Evolutionary conservation across 2,888 invertebrate genomes (phyloP).

Genomic region (Pachycephus smyrnensis): DNA sequence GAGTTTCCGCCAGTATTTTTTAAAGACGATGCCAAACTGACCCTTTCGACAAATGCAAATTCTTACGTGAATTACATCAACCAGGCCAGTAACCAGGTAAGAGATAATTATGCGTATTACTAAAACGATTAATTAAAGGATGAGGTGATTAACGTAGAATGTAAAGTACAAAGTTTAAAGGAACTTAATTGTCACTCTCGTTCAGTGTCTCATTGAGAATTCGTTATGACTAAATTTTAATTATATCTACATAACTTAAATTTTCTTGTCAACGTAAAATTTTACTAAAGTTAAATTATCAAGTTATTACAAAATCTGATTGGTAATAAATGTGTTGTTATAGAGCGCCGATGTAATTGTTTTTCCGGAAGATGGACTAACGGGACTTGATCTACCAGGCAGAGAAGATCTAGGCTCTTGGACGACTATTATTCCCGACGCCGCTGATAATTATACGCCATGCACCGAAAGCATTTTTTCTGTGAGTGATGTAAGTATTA

Average conservation of each 20-base stretch:
- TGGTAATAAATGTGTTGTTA: not conserved
- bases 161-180: not conserved
- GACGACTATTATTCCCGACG: slow-evolving; percentile 46
- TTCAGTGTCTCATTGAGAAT: not conserved
- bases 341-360: slow-evolving; percentile 71
- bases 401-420: slow-evolving; percentile 39
- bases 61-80: not conserved
- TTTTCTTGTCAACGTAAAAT: not conserved
- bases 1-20: slow-evolving; percentile 39
- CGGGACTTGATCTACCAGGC: slow-evolving; percentile 57
- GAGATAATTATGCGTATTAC: not conserved
- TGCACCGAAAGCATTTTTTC: slow-evolving; percentile 30
- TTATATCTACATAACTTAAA: not conserved
- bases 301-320: not conserved
- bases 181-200: not conserved
- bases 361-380: slow-evolving; percentile 70
- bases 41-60: not conserved
- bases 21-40: not conserved
- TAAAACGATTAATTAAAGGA: not conserved
- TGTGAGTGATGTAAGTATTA: slow-evolving; percentile 37
- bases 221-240: too few species aligned
- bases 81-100: not conserved
- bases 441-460: slow-evolving; percentile 39
- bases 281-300: not conserved
- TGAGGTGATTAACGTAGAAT: not conserved